Base-by-base conservation (phyloP, 35 echinoderm and acorn worm genomes). In the Lytechinus variegatus region DNA sequence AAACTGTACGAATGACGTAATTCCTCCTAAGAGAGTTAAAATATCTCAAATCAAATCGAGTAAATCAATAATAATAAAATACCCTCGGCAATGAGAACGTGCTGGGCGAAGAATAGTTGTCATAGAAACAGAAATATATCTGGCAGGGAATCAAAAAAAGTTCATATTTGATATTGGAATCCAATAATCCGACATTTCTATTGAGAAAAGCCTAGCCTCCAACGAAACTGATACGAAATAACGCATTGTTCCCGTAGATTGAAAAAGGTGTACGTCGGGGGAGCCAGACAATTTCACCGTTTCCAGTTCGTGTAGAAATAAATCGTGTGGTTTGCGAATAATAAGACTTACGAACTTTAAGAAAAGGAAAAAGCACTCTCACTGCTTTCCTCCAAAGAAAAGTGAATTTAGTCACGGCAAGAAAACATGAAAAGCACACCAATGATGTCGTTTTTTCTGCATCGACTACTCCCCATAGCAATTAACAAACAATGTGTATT, bases 371-470 rank as follows among this genome's bases (percentile, higher is more conserved):
- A 93, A 93, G 54, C 53, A 93, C 92, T 93, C 53, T 93, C 92
- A 33, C 54, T 93, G 55, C n/a, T 93, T 54, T 93, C 9, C 52
- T 90, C 52, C n/a, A 79, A 79, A 79, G 66, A 79, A 79, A 79
- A 79, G 66, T 79, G 66, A 79, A 44, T 90, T 54, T 57, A 54
- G 92, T 93, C 92, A 93, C 92, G 55, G 92, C 92, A 93, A 54
- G 9, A 93, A 93, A 93, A 93, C 92, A 93, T 93, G 92, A 93
- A 93, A 93, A 93, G 53, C 92, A 93, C 92, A 93, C 92, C 92
- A 93, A 55, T 55, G 57, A 55, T 54, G 52, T 57, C 10, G 52
- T 33, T 33, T 57, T 93, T 93, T 93, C 52, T 93, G 92, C 92
- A 57, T 54, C 53, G 57, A 55, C 28, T 93, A 54, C 92, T 93